Percentiles rank a stretch among this genome's conserved stretches.
Conservation (phyloP, 1,140 invertebrate genomes). For the Bombus waltoni region DNA sequence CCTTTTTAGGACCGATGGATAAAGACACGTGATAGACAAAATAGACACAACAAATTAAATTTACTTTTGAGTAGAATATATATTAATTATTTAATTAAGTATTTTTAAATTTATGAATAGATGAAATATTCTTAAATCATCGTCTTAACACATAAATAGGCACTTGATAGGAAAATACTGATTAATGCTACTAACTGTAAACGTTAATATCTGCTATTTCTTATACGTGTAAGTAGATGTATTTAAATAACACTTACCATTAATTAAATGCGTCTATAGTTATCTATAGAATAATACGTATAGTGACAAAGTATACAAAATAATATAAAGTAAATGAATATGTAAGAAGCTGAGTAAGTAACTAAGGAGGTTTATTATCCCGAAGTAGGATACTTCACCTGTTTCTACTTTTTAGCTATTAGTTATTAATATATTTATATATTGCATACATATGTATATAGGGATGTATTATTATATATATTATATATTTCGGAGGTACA, state of each 20-base stretch:
- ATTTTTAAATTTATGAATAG: background rate
- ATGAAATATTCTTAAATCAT: background rate
- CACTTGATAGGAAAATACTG: no score
- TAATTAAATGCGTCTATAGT: background rate
- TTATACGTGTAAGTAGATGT: background rate
- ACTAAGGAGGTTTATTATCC: background rate
- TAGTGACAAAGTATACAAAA: background rate
- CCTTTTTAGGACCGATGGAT: background rate
- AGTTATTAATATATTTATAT: no score
- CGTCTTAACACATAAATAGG: background rate
- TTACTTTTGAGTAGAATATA: background rate
- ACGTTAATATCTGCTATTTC: background rate
- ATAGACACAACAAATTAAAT: background rate
- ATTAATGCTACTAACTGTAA: background rate
- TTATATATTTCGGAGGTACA: no score
- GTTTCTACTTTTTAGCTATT: no score
- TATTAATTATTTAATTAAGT: background rate
- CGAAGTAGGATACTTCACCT: no score
- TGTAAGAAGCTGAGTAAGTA: background rate
- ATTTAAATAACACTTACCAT: background rate
- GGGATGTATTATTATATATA: no score
- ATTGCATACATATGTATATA: no score
- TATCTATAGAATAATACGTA: background rate
- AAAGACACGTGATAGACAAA: background rate
- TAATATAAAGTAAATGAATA: background rate